Percentiles rank a stretch among this genome's conserved stretches.
Conservation (phyloP, 2,113 vertebrate species). For the Pteropus alecto region DNA sequence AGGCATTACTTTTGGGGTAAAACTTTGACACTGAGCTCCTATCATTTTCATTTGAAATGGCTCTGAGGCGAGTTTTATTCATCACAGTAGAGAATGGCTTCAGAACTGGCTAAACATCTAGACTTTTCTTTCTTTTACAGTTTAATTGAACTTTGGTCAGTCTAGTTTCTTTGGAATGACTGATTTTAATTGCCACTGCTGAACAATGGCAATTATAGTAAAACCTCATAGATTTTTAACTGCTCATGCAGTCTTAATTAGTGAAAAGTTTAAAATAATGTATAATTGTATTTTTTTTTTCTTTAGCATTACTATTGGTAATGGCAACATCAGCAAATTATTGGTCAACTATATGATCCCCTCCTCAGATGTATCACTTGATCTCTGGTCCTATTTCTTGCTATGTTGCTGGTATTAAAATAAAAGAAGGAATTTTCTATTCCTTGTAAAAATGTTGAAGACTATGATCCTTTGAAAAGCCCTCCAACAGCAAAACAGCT, state of each 20-base stretch:
- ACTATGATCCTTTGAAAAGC: background rate
- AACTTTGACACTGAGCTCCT: background rate
- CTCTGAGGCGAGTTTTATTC: background rate
- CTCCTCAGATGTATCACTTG: background rate
- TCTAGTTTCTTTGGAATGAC: background rate
- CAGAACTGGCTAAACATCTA: background rate
- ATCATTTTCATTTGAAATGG: background rate
- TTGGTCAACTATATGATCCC: background rate
- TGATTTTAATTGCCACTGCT: constrained; percentile 24
- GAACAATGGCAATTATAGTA: background rate
- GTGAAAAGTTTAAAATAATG: background rate
- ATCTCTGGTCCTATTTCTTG: background rate
- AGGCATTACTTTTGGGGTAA: background rate
- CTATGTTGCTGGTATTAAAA: background rate
- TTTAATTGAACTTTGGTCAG: background rate
- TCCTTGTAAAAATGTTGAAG: background rate
- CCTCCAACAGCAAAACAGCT: background rate
- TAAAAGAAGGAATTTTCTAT: background rate
- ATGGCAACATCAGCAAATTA: background rate
- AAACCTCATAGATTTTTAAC: constrained; percentile 17
- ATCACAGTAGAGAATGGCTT: background rate
- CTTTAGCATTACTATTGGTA: background rate
- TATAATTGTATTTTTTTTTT: background rate
- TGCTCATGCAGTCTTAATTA: background rate
- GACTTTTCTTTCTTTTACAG: constrained; percentile 22